Evolutionary conservation across 2,797 vertebrate genomes (phyloP), one percentile per base, ranked within the genome.

Genomic region (Psittacula echo): DNA sequence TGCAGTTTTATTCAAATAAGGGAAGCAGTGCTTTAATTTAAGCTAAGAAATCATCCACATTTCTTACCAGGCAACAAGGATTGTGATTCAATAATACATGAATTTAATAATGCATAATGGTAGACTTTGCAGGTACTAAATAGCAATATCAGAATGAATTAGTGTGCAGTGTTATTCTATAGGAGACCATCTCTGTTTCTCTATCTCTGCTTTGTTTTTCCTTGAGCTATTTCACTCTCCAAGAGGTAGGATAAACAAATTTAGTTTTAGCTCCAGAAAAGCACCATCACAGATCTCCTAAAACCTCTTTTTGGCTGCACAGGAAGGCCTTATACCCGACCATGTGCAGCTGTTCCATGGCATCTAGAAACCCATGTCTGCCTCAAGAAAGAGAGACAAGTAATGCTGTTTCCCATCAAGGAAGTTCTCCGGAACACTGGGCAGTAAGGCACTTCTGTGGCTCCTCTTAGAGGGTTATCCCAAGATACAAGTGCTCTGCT

Each of bases 41-140:
- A 97, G 96, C 97, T 95, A 97, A 98, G 97, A 98, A 98, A 98
- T 98, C 97, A 97, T 97, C 97, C 97, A 97, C 97, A 97, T 98
- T 98, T 98, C 98, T 98, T 98, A 98, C 95, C 95, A 97, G 97
- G 97, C 98, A 98, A 98, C 98, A 97, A 98, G 97, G 97, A 98
- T 96, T 97, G 92, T 96, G 97, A 97, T 97, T 98, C 97, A 98
- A 98, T 98, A 98, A 98, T 98, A 98, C 96, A 98, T 98, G 98
- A 98, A 98, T 98, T 98, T 98, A 98, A 98, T 98, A 98, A 98
- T 98, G 98, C 95, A 98, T 97, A 97, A 97, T 98, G 97, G 95
- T 96, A 97, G 97, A 94, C 94, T 98, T 97, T 98, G 96, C 97
- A 97, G 97, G 98, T 98, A 98, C 98, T 98, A 98, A 98, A 97